Base-by-base conservation (phyloP, 2,113 vertebrate species). In the Odobenus rosmarus region DNA sequence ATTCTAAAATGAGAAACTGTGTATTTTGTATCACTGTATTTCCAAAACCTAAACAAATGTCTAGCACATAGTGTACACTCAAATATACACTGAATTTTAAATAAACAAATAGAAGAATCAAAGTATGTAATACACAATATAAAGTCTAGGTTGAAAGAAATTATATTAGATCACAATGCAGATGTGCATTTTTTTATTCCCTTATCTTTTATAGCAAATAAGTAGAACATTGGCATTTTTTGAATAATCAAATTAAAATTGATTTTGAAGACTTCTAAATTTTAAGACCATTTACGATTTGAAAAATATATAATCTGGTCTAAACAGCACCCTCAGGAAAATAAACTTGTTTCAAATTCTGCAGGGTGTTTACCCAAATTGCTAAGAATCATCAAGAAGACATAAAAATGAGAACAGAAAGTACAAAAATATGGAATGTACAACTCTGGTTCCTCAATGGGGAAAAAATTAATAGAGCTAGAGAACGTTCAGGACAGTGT, bases 401-500 rank as follows among this genome's bases (percentile, higher is more conserved):
- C 64, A 91, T 89, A 95, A 96, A 96, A 96, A 93, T 67, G 33
- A 93, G 87, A 96, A 97, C 96, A 96, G 74, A 96, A 95, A 97
- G 92, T 93, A 96, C 77, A 90, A 93, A 96, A 96, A 74, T 18
- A 64, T 36, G 61, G 69, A 95, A 85, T 83, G 90, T 93, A 36
- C 51, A 79, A 93, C 96, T 97, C 81, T 83, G 36, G 13, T 18
- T 95, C 42, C 39, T 96, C 69, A 16, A 33, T 64, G 24, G 26
- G 55, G 61, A 69, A 77, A 82, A 84, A 90, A 80, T 64, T 94
- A 94, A 69, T 31, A 87, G 51, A 94, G 59, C 31, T 92, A 6
- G 86, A 95, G 49, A 93, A 87, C 80, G 69, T 92, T 93, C 61
- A 87, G 83, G n/a, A 90, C 77, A 91, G 42, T 39, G 39, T 86